Percentiles rank a stretch among this genome's conserved stretches.
These are phyloP conservation scores for Phocoena sinus DNA, from an alignment of 2,113 vertebrate species.

Conservation along the genomic window DNA sequence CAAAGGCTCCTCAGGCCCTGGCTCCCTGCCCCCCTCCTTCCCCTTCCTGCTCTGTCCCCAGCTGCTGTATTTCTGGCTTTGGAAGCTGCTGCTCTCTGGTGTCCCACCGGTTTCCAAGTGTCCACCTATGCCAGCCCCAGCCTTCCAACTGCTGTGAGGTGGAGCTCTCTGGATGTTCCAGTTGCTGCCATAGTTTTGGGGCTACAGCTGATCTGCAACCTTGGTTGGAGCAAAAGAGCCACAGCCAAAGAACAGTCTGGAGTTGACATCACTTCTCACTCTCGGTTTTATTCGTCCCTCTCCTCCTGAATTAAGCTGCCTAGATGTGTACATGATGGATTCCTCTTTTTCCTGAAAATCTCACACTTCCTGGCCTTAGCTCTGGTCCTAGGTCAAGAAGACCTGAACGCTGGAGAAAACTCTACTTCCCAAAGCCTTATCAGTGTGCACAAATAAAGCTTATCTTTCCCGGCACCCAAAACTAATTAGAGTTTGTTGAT, in stretches of 20 bases:
- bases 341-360: not conserved
- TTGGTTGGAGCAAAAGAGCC: not conserved
- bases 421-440: not conserved
- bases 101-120: not conserved
- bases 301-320: not conserved
- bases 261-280: not conserved
- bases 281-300: not conserved
- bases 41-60: not conserved
- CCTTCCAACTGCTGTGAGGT: not conserved
- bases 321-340: not conserved
- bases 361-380: not conserved
- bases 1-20: not conserved
- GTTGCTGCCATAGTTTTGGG: not conserved
- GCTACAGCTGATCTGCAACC: not conserved
- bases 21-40: not conserved
- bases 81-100: not conserved
- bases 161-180: not conserved
- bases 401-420: not conserved
- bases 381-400: not conserved
- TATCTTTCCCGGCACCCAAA: not conserved
- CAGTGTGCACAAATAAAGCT: constrained; percentile 37
- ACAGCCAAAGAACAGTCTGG: not conserved
- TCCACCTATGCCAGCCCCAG: not conserved
- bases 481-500: not conserved
- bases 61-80: not conserved